phyloP scores from a whole-genome alignment of 2,113 vertebrate species.

The Elgaria multicarinata region DNA sequence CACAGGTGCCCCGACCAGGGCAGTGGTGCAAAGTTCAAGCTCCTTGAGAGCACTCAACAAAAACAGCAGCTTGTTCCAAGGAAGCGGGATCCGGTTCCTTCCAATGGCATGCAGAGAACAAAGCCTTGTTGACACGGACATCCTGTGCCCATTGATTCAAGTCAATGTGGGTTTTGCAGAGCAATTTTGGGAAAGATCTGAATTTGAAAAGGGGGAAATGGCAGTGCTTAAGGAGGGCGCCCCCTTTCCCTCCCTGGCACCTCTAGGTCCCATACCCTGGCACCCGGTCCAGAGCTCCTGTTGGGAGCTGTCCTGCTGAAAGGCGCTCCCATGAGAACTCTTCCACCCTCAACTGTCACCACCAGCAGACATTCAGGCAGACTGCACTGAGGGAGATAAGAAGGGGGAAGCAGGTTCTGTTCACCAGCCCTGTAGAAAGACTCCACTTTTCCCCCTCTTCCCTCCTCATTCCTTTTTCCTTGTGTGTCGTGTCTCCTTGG shows the following conservation, averaged over 20 bases:
- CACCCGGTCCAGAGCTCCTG: not conserved
- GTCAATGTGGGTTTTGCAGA: not conserved
- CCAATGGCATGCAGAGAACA: not conserved
- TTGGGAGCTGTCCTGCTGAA: not conserved
- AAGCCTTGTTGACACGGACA: not conserved
- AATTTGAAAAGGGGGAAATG: not conserved
- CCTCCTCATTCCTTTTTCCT: too few relatives aligned
- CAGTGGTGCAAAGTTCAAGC: not conserved
- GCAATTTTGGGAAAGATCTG: not conserved
- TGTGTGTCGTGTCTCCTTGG: too few relatives aligned
- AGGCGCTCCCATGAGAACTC: too few relatives aligned
- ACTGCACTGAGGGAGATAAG: too few relatives aligned
- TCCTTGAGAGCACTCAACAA: not conserved
- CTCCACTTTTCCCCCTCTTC: too few relatives aligned
- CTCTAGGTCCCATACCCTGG: not conserved
- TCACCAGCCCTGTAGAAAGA: too few relatives aligned
- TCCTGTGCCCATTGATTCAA: not conserved
- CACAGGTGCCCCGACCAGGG: not conserved
- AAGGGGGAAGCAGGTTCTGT: too few relatives aligned
- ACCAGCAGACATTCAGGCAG: too few relatives aligned
- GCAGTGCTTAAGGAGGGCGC: not conserved
- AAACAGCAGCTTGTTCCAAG: not conserved
- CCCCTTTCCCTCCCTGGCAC: not conserved
- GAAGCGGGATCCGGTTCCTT: not conserved
- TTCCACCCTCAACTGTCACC: too few relatives aligned